phyloP scores from a whole-genome alignment of 2,113 vertebrate species.

The Dipodomys stephensi region DNA sequence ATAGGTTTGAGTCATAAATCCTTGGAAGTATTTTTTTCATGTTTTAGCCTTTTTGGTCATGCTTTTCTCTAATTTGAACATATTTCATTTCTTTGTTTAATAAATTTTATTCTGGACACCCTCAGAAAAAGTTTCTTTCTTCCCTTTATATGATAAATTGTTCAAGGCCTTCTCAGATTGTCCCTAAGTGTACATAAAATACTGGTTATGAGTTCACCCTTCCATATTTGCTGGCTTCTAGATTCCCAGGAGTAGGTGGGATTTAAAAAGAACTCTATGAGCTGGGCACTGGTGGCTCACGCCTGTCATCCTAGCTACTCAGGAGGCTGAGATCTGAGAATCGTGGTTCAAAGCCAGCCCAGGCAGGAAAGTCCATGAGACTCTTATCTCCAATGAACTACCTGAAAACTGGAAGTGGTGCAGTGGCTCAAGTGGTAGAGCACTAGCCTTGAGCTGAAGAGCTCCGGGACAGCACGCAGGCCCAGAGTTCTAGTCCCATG shows the following conservation, averaged over 20 bases:
- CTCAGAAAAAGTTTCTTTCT: background rate
- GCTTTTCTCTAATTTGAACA: background rate
- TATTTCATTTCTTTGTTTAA: background rate
- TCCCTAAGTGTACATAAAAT: background rate
- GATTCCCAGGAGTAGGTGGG: background rate
- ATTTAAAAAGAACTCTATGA: background rate
- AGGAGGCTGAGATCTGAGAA: too few species aligned
- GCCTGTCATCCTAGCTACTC: too few species aligned
- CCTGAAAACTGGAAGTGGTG: too few species aligned
- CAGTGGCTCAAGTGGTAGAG: too few species aligned
- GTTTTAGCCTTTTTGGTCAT: background rate
- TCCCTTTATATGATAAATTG: background rate
- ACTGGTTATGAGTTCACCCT: background rate
- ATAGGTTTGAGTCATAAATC: too few species aligned
- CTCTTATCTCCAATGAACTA: too few species aligned
- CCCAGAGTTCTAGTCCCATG: too few species aligned
- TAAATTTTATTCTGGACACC: background rate
- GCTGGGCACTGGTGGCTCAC: too few species aligned
- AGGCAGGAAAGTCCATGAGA: too few species aligned
- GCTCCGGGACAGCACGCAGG: too few species aligned
- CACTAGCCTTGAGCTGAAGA: too few species aligned
- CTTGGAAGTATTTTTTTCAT: background rate
- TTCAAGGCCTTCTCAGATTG: background rate
- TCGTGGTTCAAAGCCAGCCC: too few species aligned
- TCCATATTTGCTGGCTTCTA: background rate